Percentiles rank a stretch among this genome's conserved stretches.
Conservation (phyloP, 1,140 invertebrate genomes). For the Megalonaias nervosa region DNA sequence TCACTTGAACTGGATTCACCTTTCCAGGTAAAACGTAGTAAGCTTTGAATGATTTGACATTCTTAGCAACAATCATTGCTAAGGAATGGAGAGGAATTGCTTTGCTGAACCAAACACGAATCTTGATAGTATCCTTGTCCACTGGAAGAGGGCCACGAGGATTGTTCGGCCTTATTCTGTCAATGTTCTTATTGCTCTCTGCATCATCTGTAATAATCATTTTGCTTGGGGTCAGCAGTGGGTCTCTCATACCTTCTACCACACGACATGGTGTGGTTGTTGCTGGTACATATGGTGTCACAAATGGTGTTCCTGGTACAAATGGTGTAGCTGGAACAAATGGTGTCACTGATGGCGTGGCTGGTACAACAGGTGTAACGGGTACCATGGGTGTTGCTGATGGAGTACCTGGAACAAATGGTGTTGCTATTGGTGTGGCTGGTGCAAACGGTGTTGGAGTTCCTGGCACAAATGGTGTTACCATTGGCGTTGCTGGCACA, state of each 20-base stretch:
- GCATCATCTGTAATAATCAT: constrained; percentile 8
- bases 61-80: not conserved
- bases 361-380: too few species aligned
- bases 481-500: not conserved
- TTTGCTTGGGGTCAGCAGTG: constrained; percentile 10
- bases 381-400: too few species aligned
- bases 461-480: too few species aligned
- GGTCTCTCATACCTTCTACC: constrained; percentile 21
- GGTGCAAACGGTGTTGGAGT: too few species aligned
- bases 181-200: constrained; percentile 6
- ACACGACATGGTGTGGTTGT: constrained; percentile 8
- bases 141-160: not conserved
- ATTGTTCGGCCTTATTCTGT: constrained; percentile 15
- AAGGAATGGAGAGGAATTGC: constrained; percentile 7
- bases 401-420: too few species aligned
- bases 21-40: constrained; percentile 4
- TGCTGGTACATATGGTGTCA: too few species aligned
- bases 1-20: not conserved
- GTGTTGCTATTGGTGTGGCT: too few species aligned
- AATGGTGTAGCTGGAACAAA: too few species aligned
- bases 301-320: too few species aligned
- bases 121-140: not conserved
- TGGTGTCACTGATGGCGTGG: too few species aligned
- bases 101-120: constrained; percentile 3
- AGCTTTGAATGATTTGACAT: constrained; percentile 6